Conservation (phyloP, 2,113 vertebrate genomes). For the Deroptyus accipitrinus region DNA sequence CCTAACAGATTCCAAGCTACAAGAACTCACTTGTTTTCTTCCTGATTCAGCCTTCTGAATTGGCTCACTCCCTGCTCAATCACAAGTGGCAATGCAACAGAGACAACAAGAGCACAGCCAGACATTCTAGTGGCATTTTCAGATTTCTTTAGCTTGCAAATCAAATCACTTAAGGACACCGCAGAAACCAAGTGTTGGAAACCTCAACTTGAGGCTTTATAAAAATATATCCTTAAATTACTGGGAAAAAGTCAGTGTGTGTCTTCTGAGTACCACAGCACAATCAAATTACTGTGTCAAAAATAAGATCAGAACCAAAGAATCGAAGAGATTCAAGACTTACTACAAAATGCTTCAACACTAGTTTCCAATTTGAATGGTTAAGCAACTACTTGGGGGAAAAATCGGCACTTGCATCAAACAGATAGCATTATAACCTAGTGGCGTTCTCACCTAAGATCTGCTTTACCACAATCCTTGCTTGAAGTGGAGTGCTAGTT, state of each 20-base stretch:
- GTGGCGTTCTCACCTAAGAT: neutral
- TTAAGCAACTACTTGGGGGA: neutral
- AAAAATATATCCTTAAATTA: slow-evolving; percentile 5
- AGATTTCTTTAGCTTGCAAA: neutral
- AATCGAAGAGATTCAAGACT: neutral
- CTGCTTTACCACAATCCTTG: neutral
- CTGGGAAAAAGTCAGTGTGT: neutral
- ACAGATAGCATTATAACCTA: neutral
- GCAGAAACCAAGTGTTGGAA: neutral
- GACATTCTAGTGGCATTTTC: neutral
- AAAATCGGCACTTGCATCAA: neutral
- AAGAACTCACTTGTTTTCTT: neutral
- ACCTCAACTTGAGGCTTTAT: neutral
- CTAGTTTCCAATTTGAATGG: neutral
- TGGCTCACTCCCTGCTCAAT: neutral
- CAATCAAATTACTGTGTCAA: neutral
- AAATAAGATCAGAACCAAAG: slow-evolving; percentile 13
- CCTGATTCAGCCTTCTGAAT: neutral
- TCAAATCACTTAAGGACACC: neutral
- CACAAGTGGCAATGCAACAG: neutral
- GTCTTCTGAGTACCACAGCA: neutral
- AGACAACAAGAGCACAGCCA: neutral
- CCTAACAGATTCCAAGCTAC: neutral
- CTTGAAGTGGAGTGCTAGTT: neutral
- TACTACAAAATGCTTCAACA: neutral